A percentile compares a stretch with the other conserved stretches of the same genome.
phyloP scores from a whole-genome alignment of 2,113 vertebrate species.

The Lophotis ruficrista region DNA sequence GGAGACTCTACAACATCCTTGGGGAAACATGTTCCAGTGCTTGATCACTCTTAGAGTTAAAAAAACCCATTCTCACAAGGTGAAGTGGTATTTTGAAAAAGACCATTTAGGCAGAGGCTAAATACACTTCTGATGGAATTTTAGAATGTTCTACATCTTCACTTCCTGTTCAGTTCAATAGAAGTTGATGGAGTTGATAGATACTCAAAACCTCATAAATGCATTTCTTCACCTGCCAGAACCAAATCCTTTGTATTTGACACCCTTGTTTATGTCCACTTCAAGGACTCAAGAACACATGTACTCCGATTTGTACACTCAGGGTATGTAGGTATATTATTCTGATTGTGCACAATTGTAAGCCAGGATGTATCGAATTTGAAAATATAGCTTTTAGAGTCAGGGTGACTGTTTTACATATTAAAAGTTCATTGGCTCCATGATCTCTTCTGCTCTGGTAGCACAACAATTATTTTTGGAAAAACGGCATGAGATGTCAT shows the following conservation, averaged over 20 bases:
- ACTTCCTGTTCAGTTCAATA: not conserved
- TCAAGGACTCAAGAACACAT: not conserved
- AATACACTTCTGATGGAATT: not conserved
- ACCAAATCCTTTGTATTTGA: not conserved
- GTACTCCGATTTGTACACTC: not conserved
- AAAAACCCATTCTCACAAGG: not conserved
- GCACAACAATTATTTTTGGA: conserved; percentile 46
- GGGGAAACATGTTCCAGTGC: not conserved
- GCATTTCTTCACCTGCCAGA: not conserved
- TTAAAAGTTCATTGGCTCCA: conserved; percentile 24
- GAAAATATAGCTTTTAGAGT: not conserved
- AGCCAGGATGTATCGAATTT: not conserved
- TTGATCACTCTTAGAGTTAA: not conserved
- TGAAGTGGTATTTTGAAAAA: not conserved
- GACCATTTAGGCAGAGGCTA: not conserved
- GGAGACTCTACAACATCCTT: not conserved
- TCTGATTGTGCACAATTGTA: not conserved
- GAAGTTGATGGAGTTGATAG: not conserved
- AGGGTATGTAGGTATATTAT: not conserved
- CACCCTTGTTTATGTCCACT: not conserved
- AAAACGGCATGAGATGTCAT: conserved; percentile 42
- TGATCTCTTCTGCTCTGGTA: conserved; percentile 13
- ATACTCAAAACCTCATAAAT: not conserved
- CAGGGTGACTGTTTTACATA: conserved; percentile 11
- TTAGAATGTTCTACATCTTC: not conserved